These are phyloP conservation scores for Cerastis rubricosa DNA, from an alignment of 2,888 invertebrate genomes.

Conservation along the genomic window DNA sequence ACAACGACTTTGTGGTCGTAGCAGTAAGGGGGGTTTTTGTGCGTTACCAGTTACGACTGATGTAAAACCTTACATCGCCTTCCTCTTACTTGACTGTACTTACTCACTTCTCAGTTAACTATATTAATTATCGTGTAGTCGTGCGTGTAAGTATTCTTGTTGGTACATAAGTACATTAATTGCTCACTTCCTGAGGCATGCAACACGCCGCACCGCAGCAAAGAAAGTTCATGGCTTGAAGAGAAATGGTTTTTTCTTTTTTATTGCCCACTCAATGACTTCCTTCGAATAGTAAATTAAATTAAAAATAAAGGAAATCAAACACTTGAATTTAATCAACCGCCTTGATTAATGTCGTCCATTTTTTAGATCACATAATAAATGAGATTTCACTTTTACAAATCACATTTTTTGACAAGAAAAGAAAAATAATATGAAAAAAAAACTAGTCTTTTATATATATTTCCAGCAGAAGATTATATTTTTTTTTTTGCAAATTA, in stretches of 20 bases:
- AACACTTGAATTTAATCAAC: constrained; percentile 32
- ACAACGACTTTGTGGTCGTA: not conserved
- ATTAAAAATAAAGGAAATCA: constrained; percentile 16
- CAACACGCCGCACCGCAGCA: constrained; percentile 39
- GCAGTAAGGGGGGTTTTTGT: not conserved
- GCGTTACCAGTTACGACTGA: not conserved
- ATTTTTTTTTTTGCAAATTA: constrained; percentile 21
- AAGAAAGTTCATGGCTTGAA: constrained; percentile 57
- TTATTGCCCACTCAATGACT: constrained; percentile 30
- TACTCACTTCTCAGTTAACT: constrained; percentile 24
- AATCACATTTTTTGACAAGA: constrained; percentile 2
- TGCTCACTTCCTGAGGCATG: constrained; percentile 56
- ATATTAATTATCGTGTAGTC: constrained; percentile 46
- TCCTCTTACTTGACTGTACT: not conserved
- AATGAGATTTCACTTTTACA: not conserved
- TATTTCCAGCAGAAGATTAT: not conserved
- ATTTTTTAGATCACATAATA: constrained; percentile 10
- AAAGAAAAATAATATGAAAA: not conserved
- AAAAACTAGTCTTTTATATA: not conserved
- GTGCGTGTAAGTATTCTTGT: constrained; percentile 54
- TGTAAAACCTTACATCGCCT: not conserved
- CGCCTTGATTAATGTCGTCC: constrained; percentile 17
- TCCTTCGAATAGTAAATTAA: constrained; percentile 34
- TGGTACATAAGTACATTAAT: constrained; percentile 62
- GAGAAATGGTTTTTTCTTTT: constrained; percentile 27